These are phyloP conservation scores for Brachyhypopomus occidentalis DNA, from an alignment of 2,113 vertebrate genomes.

Conservation along the genomic window DNA sequence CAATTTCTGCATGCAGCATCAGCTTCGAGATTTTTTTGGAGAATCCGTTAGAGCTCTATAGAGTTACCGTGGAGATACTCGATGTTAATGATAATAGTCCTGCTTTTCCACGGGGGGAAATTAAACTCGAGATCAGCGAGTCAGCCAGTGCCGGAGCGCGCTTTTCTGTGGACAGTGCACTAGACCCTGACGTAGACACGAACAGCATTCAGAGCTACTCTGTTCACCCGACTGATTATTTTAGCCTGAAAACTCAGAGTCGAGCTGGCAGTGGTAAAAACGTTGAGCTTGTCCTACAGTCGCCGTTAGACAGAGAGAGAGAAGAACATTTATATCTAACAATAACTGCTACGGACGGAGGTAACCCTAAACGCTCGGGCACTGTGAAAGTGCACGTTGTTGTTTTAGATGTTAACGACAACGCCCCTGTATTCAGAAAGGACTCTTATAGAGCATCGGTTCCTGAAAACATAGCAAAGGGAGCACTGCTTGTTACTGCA, in stretches of 20 bases:
- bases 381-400: constrained; percentile 60
- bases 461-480: constrained; percentile 65
- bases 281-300: constrained; percentile 65
- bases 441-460: constrained; percentile 55
- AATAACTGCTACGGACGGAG: constrained; percentile 64
- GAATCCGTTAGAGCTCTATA: constrained; percentile 72
- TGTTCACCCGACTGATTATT: constrained; percentile 56
- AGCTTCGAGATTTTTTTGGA: constrained; percentile 72
- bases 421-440: constrained; percentile 51
- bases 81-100: constrained; percentile 77
- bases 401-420: constrained; percentile 74
- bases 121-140: constrained; percentile 70
- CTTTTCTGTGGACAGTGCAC: constrained; percentile 64
- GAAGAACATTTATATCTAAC: constrained; percentile 56
- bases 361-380: constrained; percentile 60
- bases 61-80: constrained; percentile 64
- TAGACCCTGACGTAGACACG: constrained; percentile 64
- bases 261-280: constrained; percentile 57
- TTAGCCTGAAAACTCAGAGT: constrained; percentile 55
- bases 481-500: constrained; percentile 57
- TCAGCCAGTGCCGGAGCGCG: constrained; percentile 55
- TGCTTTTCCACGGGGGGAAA: constrained; percentile 60
- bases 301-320: constrained; percentile 63
- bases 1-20: constrained; percentile 61
- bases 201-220: constrained; percentile 65